Evolutionary conservation across 2,113 vertebrate species (phyloP).

Genomic region (Cephalopholis sonnerati): DNA sequence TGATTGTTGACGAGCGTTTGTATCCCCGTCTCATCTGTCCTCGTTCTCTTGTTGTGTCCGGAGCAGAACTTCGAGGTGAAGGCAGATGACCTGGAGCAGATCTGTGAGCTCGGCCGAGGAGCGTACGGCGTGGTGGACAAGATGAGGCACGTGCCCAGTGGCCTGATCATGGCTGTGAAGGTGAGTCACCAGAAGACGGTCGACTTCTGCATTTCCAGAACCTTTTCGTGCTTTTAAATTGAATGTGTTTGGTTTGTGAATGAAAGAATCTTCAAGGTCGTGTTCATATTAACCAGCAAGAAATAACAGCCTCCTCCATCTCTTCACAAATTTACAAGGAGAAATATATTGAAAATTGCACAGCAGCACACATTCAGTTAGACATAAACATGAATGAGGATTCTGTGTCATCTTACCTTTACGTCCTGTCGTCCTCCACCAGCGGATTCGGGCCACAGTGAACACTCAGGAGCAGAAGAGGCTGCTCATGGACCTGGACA

Average conservation of each 20-base stretch:
- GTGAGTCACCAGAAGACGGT: conserved; percentile 72
- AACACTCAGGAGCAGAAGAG: conserved; percentile 98
- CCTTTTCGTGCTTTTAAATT: background rate
- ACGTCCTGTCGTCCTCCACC: conserved; percentile 12
- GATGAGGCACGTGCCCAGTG: conserved; percentile 95
- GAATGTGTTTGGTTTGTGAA: background rate
- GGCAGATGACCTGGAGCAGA: conserved; percentile 95
- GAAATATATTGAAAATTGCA: too few relatives aligned
- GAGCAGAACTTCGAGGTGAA: conserved; percentile 96
- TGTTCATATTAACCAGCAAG: background rate
- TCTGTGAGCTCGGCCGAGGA: conserved; percentile 93
- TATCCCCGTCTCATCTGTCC: background rate
- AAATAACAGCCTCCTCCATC: too few relatives aligned
- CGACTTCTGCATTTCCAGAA: background rate
- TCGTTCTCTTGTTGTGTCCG: background rate
- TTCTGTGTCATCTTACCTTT: background rate
- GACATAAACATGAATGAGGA: background rate
- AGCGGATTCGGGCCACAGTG: conserved; percentile 95
- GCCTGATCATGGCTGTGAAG: conserved; percentile 97
- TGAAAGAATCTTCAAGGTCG: background rate
- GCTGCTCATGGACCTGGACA: conserved; percentile 95
- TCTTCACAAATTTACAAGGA: too few relatives aligned
- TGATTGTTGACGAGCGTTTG: too few relatives aligned
- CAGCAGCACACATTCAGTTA: too few relatives aligned
- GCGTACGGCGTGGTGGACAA: conserved; percentile 98